phyloP scores from a whole-genome alignment of 2,797 vertebrate genomes.

The Linurgus olivaceus region DNA sequence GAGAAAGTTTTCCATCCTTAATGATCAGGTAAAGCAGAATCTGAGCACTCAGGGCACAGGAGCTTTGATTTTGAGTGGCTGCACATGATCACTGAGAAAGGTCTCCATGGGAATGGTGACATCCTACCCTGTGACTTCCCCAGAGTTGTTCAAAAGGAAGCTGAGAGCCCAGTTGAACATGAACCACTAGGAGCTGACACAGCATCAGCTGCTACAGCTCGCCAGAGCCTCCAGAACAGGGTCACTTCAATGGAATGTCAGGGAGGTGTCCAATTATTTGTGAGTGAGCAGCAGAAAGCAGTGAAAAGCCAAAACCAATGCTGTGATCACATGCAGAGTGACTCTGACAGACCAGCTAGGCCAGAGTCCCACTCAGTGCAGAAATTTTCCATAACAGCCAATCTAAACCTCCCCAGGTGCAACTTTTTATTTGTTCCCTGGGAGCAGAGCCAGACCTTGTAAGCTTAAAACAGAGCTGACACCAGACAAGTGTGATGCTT shows the following conservation, averaged over 20 bases:
- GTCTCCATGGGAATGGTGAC: rapidly evolving
- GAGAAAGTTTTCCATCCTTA: background rate
- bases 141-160: background rate
- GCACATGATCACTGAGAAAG: background rate
- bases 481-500: rapidly evolving
- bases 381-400: background rate
- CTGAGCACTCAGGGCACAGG: background rate
- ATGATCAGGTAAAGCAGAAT: background rate
- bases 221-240: background rate
- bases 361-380: background rate
- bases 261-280: background rate
- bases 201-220: background rate
- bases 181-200: background rate
- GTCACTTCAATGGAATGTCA: rapidly evolving
- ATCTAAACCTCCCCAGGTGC: background rate
- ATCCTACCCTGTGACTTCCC: background rate
- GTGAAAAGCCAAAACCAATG: background rate
- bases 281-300: background rate
- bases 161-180: background rate
- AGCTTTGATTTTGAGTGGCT: background rate
- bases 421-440: background rate
- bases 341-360: background rate
- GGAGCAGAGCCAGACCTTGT: background rate
- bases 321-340: rapidly evolving
- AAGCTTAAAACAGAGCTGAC: background rate